Base-by-base conservation (phyloP, 2,113 vertebrate genomes). In the Rhinogobius similis region DNA sequence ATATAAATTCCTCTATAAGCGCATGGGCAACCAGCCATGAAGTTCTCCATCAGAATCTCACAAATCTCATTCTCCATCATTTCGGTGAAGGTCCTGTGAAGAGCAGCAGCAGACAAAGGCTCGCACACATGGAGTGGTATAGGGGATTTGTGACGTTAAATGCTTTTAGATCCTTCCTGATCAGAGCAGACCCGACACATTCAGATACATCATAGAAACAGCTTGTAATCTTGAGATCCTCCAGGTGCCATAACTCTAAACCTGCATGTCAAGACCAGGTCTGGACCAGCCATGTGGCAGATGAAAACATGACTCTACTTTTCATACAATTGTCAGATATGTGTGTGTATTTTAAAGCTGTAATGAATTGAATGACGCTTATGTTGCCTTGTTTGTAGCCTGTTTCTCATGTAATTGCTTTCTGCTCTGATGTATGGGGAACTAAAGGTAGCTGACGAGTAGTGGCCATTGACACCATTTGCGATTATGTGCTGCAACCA, bases 81-180 rank as follows among this genome's bases (percentile, higher is more conserved):
- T 71, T 70, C 36, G 73, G 13, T 64, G 41, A 80, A 82, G 72
- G 81, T 82, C 56, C 44, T 58, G 20, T 74, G 62, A 70, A 82
- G 70, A 76, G 27, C 69, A 32, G 0, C 36, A 36, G 29, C 29
- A 43, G 41, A 44, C 48, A 1, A 65, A 46, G 13, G 66, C 55
- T 62, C 66, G 59, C 38, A 48, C 24, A 53, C 38, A 53, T 4
- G 43, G 12, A 29, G 65, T 61, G 14, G 65, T 43, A 62, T 70
- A 50, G 43, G 32, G 3, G 38, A 32, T 36, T 61, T n/a, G 44
- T 36, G 50, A 46, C 61, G 12, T 36, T 62, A 16, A 62, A 69
- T 62, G 66, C 55, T 65, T 41, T 44, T 36, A 55, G 64, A 77
- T 72, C 26, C 78, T 36, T 12, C 4, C 0, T 48, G 48, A 38